Evolutionary conservation across 1,140 invertebrate genomes (phyloP).

Genomic region (Caligus rogercresseyi): DNA sequence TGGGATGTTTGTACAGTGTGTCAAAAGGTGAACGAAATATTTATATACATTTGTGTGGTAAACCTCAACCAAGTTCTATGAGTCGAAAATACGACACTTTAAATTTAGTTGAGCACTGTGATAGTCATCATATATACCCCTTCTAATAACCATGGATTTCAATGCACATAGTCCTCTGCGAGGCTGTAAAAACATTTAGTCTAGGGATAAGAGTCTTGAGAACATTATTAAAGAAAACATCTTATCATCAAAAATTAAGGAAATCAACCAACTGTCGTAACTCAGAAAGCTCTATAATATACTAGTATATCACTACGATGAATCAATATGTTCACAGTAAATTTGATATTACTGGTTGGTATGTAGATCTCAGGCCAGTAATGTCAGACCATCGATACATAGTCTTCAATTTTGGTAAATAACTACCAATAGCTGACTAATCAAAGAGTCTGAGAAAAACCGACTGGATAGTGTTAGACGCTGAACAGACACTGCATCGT

Average conservation of each 20-base stretch:
- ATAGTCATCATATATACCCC: not conserved
- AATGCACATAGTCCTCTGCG: not conserved
- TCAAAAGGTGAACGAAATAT: not conserved
- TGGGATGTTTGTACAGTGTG: not conserved
- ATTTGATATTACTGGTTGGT: not conserved
- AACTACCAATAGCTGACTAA: not conserved
- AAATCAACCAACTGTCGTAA: not conserved
- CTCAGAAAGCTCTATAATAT: not conserved
- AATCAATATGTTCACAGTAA: not conserved
- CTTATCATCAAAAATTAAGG: not conserved
- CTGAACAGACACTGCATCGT: not conserved
- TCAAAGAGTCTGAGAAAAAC: not conserved
- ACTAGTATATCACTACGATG: not conserved
- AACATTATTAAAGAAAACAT: not conserved
- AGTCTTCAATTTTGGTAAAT: not conserved
- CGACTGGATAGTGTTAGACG: not conserved
- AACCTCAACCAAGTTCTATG: not conserved
- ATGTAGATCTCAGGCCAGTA: not conserved
- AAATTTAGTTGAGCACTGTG: not conserved
- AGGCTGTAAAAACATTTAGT: not conserved
- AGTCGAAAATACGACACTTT: not conserved
- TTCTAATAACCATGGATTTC: not conserved
- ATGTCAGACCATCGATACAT: not conserved
- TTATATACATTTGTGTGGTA: not conserved
- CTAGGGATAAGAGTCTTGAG: not conserved